Evolutionary conservation across 1,140 invertebrate genomes (phyloP).

Genomic region (Orchesella cincta): DNA sequence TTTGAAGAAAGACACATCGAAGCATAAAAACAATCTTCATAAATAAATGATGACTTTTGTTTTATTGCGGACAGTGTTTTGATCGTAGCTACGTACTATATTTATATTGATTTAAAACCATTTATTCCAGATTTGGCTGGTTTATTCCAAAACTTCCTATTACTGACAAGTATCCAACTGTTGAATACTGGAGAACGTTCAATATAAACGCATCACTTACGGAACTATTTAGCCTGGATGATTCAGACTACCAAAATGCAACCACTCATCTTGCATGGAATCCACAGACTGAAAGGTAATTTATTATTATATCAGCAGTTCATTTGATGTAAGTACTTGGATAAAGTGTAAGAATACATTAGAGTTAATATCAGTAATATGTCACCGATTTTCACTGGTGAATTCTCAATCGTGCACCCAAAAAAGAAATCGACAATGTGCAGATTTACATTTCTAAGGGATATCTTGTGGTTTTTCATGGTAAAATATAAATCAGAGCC

Average conservation of each 20-base stretch:
- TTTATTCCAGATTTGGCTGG: conserved; percentile 67
- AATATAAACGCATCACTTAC: conserved; percentile 37
- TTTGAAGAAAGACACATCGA: too few species aligned
- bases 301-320: conserved; percentile 36
- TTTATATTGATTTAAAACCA: not conserved
- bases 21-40: too few species aligned
- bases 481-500: too few species aligned
- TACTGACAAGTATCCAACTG: conserved; percentile 47
- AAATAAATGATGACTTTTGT: too few species aligned
- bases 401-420: too few species aligned
- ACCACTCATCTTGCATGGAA: conserved; percentile 3
- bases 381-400: too few species aligned
- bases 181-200: conserved; percentile 54
- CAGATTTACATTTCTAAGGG: too few species aligned
- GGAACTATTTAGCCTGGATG: conserved; percentile 41
- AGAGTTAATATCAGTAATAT: too few species aligned
- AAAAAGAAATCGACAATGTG: too few species aligned
- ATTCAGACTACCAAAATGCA: conserved; percentile 28
- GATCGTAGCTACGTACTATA: not conserved
- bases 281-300: not conserved
- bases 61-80: conserved; percentile 22
- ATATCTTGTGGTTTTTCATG: too few species aligned
- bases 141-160: conserved; percentile 62
- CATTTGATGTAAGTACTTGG: too few species aligned
- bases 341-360: too few species aligned